Base-by-base conservation (phyloP, 2,113 vertebrate genomes). In the Serinus canaria region DNA sequence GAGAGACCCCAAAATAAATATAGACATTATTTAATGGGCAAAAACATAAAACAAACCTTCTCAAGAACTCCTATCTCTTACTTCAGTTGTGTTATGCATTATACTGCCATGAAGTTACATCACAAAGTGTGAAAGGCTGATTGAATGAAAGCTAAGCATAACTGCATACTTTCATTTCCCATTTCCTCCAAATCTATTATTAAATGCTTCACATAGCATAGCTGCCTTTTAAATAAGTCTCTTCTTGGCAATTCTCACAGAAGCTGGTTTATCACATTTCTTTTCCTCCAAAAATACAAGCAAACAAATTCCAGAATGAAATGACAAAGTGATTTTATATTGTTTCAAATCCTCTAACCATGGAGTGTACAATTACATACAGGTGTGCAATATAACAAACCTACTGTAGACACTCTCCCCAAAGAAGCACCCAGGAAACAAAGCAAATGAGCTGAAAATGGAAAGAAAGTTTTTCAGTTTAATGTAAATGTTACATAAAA, bases 141-240 rank as follows among this genome's bases (percentile, higher is more conserved):
- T 82, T 96, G 80, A 94, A 89, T 49, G 33, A 96, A 92, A 92
- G 63, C 75, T 83, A 90, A 93, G 77, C 72, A 33, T 46, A 92
- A 91, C 76, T 44, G 56, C 69, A 35, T 25, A 62, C 27, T 89
- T 90, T 68, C 50, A 88, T 95, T 94, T 93, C 83, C 76, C 90
- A 83, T 93, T 92, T 94, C 88, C 66, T 80, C 49, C 73, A 78
- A 74, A 41, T 82, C 59, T 60, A 81, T 92, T 83, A 95, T 92
- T 92, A 88, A 96, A 95, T 83, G 93, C 79, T 92, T 93, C 86
- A 75, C 0, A 2, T 72, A 93, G 85, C 88, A 63, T 68, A 89
- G 89, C 73, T 86, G 59, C 68, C 90, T 90, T 94, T 93, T 60
- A 93, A 83, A n/a, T 64, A 79, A 73, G 47, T 75, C 75, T 93